phyloP scores from a whole-genome alignment of 2,113 vertebrate genomes.

The Brachyhypopomus gauderio region DNA sequence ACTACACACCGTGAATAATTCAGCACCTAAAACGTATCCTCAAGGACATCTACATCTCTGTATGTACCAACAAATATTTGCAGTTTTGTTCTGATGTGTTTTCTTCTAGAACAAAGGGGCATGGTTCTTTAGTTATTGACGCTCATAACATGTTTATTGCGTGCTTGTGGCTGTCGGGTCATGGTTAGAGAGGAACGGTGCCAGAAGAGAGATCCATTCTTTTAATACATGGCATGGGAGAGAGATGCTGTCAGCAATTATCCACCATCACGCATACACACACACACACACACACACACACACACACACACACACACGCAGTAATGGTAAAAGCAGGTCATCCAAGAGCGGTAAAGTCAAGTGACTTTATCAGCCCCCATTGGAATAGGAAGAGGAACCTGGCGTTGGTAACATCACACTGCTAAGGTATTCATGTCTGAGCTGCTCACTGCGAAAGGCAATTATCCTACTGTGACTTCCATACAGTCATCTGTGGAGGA shows the following conservation, averaged over 20 bases:
- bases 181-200: background rate
- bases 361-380: background rate
- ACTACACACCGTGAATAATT: conserved; percentile 29
- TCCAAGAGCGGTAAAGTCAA: background rate
- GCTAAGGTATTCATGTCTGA: background rate
- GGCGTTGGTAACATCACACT: background rate
- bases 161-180: background rate
- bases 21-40: conserved; percentile 1
- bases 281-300: background rate
- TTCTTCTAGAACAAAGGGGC: background rate
- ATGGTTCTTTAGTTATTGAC: conserved; percentile 15
- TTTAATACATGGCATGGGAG: background rate
- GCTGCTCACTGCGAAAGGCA: background rate
- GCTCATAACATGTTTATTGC: conserved; percentile 3
- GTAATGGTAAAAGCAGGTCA: background rate
- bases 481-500: background rate
- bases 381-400: background rate
- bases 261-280: background rate
- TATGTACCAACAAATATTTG: conserved; percentile 11
- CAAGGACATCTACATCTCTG: conserved; percentile 21
- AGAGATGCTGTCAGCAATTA: background rate
- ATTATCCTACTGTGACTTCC: background rate
- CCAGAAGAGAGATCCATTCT: background rate
- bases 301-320: background rate
- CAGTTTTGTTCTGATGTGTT: background rate